phyloP scores from a whole-genome alignment of 2,113 vertebrate species.

The Equus przewalskii region DNA sequence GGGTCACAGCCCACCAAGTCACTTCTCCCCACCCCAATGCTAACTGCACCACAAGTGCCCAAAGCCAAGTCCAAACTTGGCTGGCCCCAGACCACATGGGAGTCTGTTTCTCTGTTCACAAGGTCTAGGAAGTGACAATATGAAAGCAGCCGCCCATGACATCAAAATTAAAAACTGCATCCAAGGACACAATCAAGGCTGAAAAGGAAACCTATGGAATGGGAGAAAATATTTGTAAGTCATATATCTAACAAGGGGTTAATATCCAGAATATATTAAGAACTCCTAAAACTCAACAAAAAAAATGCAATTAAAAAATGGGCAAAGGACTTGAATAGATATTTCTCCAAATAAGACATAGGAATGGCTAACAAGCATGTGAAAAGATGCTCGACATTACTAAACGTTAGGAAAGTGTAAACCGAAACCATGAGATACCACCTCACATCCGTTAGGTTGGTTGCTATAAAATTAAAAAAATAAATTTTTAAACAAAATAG shows the following conservation, averaged over 20 bases:
- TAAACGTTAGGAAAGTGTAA: not conserved
- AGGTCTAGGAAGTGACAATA: no score
- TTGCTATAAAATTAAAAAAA: no score
- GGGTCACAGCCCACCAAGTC: rapidly evolving
- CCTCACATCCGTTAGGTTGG: not conserved
- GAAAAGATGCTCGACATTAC: not conserved
- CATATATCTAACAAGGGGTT: rapidly evolving
- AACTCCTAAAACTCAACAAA: not conserved
- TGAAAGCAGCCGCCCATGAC: not conserved
- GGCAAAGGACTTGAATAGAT: not conserved
- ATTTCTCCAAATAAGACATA: not conserved
- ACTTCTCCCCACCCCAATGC: not conserved
- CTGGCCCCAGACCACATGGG: not conserved
- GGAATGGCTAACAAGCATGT: not conserved
- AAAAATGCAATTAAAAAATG: no score
- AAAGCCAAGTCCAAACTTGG: not conserved
- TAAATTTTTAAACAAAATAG: no score
- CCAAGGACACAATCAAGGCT: not conserved
- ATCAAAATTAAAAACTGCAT: not conserved
- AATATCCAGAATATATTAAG: not conserved
- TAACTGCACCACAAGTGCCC: not conserved
- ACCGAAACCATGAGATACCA: no score
- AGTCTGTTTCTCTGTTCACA: not conserved
- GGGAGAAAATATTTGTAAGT: no score
- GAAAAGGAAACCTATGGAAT: not conserved